Evolutionary conservation across 2,113 vertebrate genomes (phyloP).

Genomic region (Phylloscopus trochilus): DNA sequence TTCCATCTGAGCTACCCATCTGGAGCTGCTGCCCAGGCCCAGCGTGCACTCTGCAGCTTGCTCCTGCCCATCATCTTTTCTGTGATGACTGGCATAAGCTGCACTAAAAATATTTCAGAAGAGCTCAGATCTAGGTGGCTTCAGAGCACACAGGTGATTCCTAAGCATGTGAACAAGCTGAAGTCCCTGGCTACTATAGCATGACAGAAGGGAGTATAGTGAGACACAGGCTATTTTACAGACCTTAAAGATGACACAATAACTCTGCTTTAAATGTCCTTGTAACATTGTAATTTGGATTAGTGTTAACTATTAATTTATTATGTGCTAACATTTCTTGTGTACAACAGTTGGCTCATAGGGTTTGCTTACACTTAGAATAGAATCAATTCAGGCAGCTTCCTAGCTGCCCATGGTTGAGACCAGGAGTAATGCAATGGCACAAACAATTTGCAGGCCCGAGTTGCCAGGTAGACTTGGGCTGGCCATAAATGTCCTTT

Average conservation of each 20-base stretch:
- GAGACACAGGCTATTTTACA: neutral
- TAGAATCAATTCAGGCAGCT: neutral
- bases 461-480: neutral
- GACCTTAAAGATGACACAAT: neutral
- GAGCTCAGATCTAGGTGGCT: neutral
- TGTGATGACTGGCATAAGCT: neutral
- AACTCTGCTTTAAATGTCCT: neutral
- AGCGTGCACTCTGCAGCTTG: neutral
- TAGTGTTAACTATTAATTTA: neutral
- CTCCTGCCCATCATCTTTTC: neutral
- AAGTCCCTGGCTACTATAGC: neutral
- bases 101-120: neutral
- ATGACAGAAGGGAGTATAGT: accelerated
- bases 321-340: neutral
- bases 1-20: neutral
- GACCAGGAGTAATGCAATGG: neutral
- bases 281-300: neutral
- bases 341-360: neutral
- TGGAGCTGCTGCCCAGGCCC: neutral
- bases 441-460: neutral
- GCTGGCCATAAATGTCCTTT: neutral
- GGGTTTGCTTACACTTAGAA: neutral
- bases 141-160: neutral
- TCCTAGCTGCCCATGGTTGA: neutral
- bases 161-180: neutral